Evolutionary conservation across 2,888 invertebrate species (phyloP), one percentile per base, ranked within the genome.

Genomic region (Drosophila acutilabella): DNA sequence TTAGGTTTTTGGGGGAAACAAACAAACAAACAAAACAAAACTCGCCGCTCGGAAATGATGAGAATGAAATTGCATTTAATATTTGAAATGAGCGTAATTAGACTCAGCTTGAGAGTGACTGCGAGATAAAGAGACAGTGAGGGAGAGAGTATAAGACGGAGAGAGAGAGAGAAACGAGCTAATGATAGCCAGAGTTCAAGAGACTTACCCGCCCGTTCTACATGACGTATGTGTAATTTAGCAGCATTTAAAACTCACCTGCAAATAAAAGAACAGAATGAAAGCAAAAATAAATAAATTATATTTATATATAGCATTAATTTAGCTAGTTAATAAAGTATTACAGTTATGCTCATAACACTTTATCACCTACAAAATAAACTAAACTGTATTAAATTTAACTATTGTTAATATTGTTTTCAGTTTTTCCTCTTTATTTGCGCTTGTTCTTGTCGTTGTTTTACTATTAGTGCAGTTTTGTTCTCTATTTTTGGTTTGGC

Each of bases 61-160:
- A 68, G 80, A 83, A 86, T 81, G 80, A 83, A 89, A 83, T 87
- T 89, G 79, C 85, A 79, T 87, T 85, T 77, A 74, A 80, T 79
- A 79, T 78, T 61, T 48, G 18, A 78, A 60, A 64, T 60, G 48
- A 53, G 67, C 64, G 77, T 74, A 80, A 82, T 82, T 77, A 79
- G 67, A 70, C 64, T 60, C 50, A 47, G 30, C 30, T 45, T 23
- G 54, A 30, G 18, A 33, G 13, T 5, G 26, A 36, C 30, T 8
- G 20, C 0, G 13, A 36, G 13, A 0, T 36, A 13, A 36, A 36
- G 13, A 11, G 33, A 33, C 1, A 33, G n/a, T n/a, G 10, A 3
- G 7, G 5, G 26, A 18, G 14, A 26, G 16, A 14, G 26, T 1
- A 23, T 6, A 23, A 40, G 2, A 30, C 3, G 23, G 26, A 33